A percentile compares a stretch with the other conserved stretches of the same genome.
Evolutionary conservation across 1,140 invertebrate genomes (phyloP).

Genomic region (Copidosoma floridanum): DNA sequence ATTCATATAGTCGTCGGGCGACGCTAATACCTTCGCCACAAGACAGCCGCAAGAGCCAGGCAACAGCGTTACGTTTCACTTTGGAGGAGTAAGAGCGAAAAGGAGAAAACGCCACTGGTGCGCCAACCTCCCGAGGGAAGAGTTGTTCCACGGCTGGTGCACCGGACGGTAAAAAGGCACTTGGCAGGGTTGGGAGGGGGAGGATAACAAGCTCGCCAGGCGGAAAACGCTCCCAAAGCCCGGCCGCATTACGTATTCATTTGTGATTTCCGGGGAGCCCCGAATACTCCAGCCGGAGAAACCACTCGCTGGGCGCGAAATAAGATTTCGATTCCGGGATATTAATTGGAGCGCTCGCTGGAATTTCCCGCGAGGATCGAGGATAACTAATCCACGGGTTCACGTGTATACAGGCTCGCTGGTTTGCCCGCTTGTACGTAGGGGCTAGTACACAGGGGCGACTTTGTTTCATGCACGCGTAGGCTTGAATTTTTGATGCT

Average conservation of each 20-base stretch:
- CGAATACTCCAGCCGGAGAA: too few species aligned
- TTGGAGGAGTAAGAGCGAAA: background rate
- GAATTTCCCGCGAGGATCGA: constrained; percentile 48
- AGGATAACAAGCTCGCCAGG: constrained; percentile 8
- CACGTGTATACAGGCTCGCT: too few species aligned
- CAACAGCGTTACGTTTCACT: constrained; percentile 4
- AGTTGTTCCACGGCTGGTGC: background rate
- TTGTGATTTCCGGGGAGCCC: constrained; percentile 47
- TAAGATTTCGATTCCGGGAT: constrained; percentile 52
- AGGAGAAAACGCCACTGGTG: background rate
- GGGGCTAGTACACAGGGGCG: too few species aligned
- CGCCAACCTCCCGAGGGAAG: background rate
- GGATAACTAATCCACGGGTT: constrained; percentile 3
- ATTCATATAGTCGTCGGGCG: too few species aligned
- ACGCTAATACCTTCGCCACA: too few species aligned
- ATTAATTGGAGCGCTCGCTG: constrained; percentile 47
- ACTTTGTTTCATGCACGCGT: too few species aligned
- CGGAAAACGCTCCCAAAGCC: constrained; percentile 19
- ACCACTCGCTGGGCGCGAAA: constrained; percentile 42
- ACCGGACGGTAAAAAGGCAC: constrained; percentile 7
- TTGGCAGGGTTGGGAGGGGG: too few species aligned
- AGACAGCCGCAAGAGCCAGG: too few species aligned
- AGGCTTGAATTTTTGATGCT: too few species aligned
- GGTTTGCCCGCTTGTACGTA: too few species aligned
- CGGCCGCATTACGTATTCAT: constrained; percentile 50